Base-by-base conservation (phyloP, 2,888 invertebrate genomes). In the Sussaba pulchella region DNA sequence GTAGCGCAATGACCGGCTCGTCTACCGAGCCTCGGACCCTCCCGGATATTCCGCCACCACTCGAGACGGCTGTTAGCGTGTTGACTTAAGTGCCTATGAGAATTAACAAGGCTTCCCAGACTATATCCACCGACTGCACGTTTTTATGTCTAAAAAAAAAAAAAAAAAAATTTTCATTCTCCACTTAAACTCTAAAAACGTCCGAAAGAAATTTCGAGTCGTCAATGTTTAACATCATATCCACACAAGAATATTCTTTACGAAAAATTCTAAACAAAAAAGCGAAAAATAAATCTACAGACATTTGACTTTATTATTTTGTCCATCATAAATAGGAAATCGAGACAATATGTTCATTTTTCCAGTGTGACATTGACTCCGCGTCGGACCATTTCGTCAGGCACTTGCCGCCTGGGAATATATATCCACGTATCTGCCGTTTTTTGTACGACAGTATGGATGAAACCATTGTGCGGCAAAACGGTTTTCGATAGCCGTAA, bases 31-130 rank as follows among this genome's bases (percentile, higher is more conserved):
- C 77, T 78, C 74, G 77, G 83, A 78, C 79, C 81, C 83, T 82
- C 82, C 83, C 83, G 85, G 83, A 84, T 85, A 86, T 86, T 86
- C 84, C 82, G 83, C 85, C 72, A 82, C 86, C 88, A 88, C 88
- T 89, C 85, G 89, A 88, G 90, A 89, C 88, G 86, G 86, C 87
- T 85, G 87, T 88, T 87, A 86, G 87, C 83, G 81, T 88, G 87
- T 88, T 86, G 88, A 88, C 88, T 86, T 84, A 85, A 88, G 85
- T 88, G 83, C 87, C 87, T 88, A 84, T 87, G 83, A 86, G 87
- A 84, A 87, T 90, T 89, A 89, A 89, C 89, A 89, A 89, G 81
- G 85, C 88, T 81, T 64, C 82, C 85, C 86, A 73, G 77, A 74
- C 81, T 74, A 45, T 66, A 57, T n/a, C 64, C 66, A 52, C 31